Percentiles rank a stretch among this genome's conserved stretches.
phyloP scores from a whole-genome alignment of 2,888 invertebrate species.

The Oegoconia quadripuncta region DNA sequence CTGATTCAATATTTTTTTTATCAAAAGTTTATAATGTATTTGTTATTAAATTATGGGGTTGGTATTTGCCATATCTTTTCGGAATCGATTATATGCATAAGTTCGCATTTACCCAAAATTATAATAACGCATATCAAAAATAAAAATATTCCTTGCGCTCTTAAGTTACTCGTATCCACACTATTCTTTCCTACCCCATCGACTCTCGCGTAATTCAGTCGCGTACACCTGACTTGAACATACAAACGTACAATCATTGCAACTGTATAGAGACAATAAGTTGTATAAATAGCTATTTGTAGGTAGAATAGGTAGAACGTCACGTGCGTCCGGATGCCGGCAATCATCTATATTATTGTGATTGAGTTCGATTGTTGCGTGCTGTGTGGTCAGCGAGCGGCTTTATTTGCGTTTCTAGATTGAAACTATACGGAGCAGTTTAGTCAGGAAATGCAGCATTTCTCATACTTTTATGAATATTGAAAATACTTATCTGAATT shows the following conservation, averaged over 20 bases:
- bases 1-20: too few species aligned
- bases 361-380: conserved; percentile 29
- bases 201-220: conserved; percentile 63
- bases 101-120: too few species aligned
- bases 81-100: too few species aligned
- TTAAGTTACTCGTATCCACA: conserved; percentile 24
- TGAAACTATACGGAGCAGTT: too few species aligned
- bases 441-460: too few species aligned
- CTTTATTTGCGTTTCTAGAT: conserved; percentile 3
- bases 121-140: too few species aligned
- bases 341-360: conserved; percentile 33
- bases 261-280: conserved; percentile 15
- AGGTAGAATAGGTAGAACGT: conserved; percentile 12
- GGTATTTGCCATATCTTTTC: too few species aligned
- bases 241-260: conserved; percentile 32
- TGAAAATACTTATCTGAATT: too few species aligned
- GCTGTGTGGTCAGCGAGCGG: conserved; percentile 16
- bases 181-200: conserved; percentile 26
- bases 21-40: too few species aligned
- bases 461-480: too few species aligned
- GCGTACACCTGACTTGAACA: conserved; percentile 24
- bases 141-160: too few species aligned
- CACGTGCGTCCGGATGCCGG: conserved; percentile 30
- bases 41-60: too few species aligned
- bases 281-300: conserved; percentile 23